A percentile compares a stretch with the other conserved stretches of the same genome.
phyloP scores from a whole-genome alignment of 2,888 invertebrate genomes.

The Cryptophagus acutangulus region DNA sequence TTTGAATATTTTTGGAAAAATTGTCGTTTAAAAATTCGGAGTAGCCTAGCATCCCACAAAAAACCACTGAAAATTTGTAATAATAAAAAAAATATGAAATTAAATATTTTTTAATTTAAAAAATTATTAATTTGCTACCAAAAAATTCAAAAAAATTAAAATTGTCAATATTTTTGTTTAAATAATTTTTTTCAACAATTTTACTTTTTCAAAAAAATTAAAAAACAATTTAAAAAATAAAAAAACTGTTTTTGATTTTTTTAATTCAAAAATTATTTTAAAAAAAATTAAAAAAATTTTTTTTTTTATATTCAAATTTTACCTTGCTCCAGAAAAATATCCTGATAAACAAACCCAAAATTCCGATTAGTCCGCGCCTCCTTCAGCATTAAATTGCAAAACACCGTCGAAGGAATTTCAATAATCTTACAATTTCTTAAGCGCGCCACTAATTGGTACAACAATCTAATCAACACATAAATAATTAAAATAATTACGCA shows the following conservation, averaged over 20 bases:
- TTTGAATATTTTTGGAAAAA: constrained; percentile 42
- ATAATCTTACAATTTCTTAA: constrained; percentile 7
- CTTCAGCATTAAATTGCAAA: constrained; percentile 35
- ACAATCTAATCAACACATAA: no score
- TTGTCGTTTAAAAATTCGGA: constrained; percentile 43
- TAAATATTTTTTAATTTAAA: no score
- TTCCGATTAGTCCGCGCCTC: constrained; percentile 35
- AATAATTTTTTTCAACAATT: neutral
- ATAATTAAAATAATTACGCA: no score
- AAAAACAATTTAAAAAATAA: no score
- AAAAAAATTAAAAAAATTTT: no score
- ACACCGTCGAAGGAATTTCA: constrained; percentile 13
- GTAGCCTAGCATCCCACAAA: constrained; percentile 51
- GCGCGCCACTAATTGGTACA: no score
- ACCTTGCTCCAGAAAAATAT: constrained; percentile 40
- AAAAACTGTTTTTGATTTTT: no score
- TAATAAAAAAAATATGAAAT: constrained; percentile 5
- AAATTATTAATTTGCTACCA: neutral
- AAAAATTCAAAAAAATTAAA: no score
- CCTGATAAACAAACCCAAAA: constrained; percentile 34
- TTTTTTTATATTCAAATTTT: constrained; percentile 1
- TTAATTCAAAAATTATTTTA: no score
- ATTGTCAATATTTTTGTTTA: no score
- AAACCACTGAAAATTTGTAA: constrained; percentile 45
- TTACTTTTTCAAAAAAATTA: neutral